Percentiles rank a stretch among this genome's conserved stretches.
phyloP scores from a whole-genome alignment of 2,113 vertebrate species.

The Chascanopsetta lugubris region DNA sequence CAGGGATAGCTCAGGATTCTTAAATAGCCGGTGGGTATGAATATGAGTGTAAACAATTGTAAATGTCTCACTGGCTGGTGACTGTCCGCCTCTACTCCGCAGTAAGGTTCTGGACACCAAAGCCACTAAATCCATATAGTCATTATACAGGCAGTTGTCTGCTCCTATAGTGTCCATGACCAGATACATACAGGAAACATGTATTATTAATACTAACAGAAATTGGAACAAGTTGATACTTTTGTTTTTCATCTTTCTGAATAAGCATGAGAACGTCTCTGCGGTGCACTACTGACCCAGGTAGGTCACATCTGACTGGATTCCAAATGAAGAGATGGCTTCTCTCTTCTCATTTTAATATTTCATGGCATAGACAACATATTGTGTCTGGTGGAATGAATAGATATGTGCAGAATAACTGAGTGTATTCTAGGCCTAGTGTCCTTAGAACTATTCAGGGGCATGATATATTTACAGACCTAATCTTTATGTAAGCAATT shows the following conservation, averaged over 20 bases:
- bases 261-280: constrained; percentile 18
- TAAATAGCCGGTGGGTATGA: background rate
- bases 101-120: background rate
- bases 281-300: constrained; percentile 27
- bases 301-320: constrained; percentile 9
- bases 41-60: background rate
- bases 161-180: background rate
- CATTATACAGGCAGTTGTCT: background rate
- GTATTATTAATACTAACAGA: constrained; percentile 41
- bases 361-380: constrained; percentile 40
- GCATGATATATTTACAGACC: background rate
- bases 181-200: constrained; percentile 8
- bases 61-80: background rate
- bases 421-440: background rate
- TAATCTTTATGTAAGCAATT: background rate
- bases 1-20: background rate
- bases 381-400: constrained; percentile 5
- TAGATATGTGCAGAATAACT: background rate
- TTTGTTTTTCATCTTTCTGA: constrained; percentile 26
- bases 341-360: constrained; percentile 38
- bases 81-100: background rate
- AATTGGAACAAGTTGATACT: constrained; percentile 22
- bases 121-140: background rate
- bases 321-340: constrained; percentile 29
- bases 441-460: background rate